Evolutionary conservation across 37 sponge, comb jelly and placozoan species (phyloP).

Genomic region (Amphimedon queenslandica): DNA sequence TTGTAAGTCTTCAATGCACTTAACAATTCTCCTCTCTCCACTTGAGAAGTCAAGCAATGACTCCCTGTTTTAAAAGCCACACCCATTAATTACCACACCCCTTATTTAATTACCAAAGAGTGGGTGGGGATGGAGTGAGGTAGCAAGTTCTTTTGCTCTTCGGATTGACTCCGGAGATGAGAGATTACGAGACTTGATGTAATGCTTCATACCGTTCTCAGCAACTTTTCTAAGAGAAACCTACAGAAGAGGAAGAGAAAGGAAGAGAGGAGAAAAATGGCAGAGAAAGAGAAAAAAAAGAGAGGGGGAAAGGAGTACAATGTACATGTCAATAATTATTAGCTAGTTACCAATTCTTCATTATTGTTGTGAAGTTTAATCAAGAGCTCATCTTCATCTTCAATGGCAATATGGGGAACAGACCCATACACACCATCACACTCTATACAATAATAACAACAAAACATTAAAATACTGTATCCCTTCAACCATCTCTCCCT

Average conservation of each 20-base stretch:
- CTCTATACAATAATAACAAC: too few species aligned
- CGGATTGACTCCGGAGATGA: constrained; percentile 71
- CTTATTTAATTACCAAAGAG: constrained; percentile 39
- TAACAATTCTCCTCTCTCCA: constrained; percentile 20
- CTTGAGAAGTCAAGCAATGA: constrained; percentile 24
- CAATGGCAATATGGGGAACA: constrained; percentile 53
- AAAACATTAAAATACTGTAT: too few species aligned
- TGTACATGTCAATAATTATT: too few species aligned
- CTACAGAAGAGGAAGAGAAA: too few species aligned
- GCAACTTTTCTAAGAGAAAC: constrained; percentile 32
- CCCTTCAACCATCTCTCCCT: too few species aligned
- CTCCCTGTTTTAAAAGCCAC: too few species aligned
- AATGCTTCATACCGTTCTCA: constrained; percentile 82
- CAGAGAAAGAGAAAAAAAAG: too few species aligned
- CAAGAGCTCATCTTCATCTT: constrained; percentile 57
- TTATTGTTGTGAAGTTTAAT: constrained; percentile 13
- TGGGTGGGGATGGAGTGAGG: constrained; percentile 47
- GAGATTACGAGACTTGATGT: constrained; percentile 53
- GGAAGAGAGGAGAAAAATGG: too few species aligned
- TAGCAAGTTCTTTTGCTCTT: constrained; percentile 67
- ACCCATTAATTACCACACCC: background rate
- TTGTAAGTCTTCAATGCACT: constrained; percentile 46
- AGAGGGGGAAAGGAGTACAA: too few species aligned
- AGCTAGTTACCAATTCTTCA: constrained; percentile 51
- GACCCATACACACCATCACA: constrained; percentile 69